phyloP scores from a whole-genome alignment of 2,888 invertebrate species.

The Brenthis daphne region DNA sequence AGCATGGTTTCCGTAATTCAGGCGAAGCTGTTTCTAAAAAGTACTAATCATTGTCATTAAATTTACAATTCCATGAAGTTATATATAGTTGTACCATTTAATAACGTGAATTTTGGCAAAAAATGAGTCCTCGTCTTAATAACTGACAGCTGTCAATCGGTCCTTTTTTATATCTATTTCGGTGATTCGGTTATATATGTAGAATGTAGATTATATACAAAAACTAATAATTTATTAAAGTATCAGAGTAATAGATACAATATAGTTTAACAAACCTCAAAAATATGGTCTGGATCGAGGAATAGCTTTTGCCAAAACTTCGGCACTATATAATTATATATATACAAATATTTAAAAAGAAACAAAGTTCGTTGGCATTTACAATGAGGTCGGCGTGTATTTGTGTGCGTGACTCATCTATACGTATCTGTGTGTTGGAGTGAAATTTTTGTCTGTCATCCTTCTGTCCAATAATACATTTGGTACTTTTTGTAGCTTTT shows the following conservation, averaged over 20 bases:
- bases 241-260: not conserved
- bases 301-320: constrained; percentile 8
- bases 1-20: too few species aligned
- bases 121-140: too few species aligned
- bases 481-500: not conserved
- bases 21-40: too few species aligned
- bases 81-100: too few species aligned
- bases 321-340: constrained; percentile 17
- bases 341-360: constrained; percentile 45
- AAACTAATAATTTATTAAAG: too few species aligned
- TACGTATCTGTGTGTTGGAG: constrained; percentile 27
- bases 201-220: too few species aligned
- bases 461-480: constrained; percentile 15
- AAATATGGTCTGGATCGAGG: constrained; percentile 9
- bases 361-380: constrained; percentile 59
- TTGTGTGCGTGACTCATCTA: constrained; percentile 41
- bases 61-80: too few species aligned
- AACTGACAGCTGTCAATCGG: too few species aligned
- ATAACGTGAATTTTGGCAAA: too few species aligned
- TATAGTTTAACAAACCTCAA: not conserved
- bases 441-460: constrained; percentile 39
- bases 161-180: too few species aligned
- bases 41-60: too few species aligned
- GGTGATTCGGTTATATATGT: too few species aligned
- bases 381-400: constrained; percentile 50